Evolutionary conservation across 2,888 invertebrate species (phyloP).

Genomic region (Clistopyga incitator): DNA sequence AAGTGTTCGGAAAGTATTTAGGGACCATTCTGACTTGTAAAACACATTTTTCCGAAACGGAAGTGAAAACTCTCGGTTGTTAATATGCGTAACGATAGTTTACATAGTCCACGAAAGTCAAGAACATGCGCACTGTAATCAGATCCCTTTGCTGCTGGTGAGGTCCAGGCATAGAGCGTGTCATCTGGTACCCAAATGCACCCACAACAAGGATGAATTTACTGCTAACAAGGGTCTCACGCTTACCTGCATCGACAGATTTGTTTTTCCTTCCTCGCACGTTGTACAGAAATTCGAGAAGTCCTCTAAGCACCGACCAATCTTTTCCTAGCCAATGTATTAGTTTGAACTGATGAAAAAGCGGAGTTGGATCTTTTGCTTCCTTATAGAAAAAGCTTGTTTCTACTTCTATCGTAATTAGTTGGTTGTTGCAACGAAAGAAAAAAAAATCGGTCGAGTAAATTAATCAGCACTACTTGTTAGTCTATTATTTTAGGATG

Average conservation of each 20-base stretch:
- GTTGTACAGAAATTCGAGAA: conserved; percentile 1
- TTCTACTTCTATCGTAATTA: too few relatives aligned
- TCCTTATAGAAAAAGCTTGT: too few relatives aligned
- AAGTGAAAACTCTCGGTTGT: not conserved
- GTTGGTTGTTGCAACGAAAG: too few relatives aligned
- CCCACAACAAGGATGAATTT: conserved; percentile 17
- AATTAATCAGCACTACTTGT: too few relatives aligned
- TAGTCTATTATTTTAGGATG: too few relatives aligned
- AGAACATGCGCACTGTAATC: conserved; percentile 14
- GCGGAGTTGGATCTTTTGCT: too few relatives aligned
- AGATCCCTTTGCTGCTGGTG: not conserved
- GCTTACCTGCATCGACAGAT: not conserved
- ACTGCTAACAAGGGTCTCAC: conserved; percentile 4
- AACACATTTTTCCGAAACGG: too few relatives aligned
- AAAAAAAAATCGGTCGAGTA: too few relatives aligned
- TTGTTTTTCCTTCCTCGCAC: not conserved
- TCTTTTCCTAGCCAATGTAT: too few relatives aligned
- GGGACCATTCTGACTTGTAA: conserved; percentile 9
- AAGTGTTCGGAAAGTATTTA: conserved; percentile 9
- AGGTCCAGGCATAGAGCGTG: conserved; percentile 1
- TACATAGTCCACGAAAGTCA: not conserved
- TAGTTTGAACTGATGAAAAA: too few relatives aligned
- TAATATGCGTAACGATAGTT: conserved; percentile 6
- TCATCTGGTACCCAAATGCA: conserved; percentile 32
- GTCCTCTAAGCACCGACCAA: not conserved